phyloP scores from a whole-genome alignment of 2,113 vertebrate species.

The Syngnathus scovelli region DNA sequence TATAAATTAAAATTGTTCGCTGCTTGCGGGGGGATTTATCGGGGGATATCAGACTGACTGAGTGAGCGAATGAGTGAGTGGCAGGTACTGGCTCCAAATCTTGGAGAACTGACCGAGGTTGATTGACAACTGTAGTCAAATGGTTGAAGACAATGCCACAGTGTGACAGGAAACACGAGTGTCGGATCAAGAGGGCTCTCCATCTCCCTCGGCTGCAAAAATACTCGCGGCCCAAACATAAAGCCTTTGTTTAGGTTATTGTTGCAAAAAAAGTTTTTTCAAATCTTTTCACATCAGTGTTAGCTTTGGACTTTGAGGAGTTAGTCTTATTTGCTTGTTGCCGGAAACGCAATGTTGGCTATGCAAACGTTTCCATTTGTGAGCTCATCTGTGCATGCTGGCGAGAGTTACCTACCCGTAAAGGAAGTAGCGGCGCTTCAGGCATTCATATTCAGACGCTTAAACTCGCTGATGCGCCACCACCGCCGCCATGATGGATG shows the following conservation, averaged over 20 bases:
- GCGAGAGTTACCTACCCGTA: conserved; percentile 16
- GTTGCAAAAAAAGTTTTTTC: conserved; percentile 1
- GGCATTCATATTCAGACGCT: conserved; percentile 24
- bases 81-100: not conserved
- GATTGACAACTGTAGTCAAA: not conserved
- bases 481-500: conserved; percentile 37
- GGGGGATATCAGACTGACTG: not conserved
- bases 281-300: conserved; percentile 25
- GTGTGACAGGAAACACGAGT: not conserved
- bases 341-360: not conserved
- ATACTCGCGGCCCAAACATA: too few relatives aligned
- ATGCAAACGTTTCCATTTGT: conserved; percentile 41
- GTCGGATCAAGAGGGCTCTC: not conserved
- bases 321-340: conserved; percentile 5
- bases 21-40: too few relatives aligned
- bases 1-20: too few relatives aligned
- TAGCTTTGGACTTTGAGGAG: not conserved
- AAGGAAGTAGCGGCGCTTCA: not conserved
- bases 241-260: too few relatives aligned
- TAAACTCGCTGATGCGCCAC: conserved; percentile 22
- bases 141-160: not conserved
- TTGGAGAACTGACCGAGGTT: not conserved
- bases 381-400: conserved; percentile 29
- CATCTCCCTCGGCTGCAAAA: not conserved
- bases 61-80: not conserved